phyloP scores from a whole-genome alignment of 2,888 invertebrate species.

The Anodontia alba region DNA sequence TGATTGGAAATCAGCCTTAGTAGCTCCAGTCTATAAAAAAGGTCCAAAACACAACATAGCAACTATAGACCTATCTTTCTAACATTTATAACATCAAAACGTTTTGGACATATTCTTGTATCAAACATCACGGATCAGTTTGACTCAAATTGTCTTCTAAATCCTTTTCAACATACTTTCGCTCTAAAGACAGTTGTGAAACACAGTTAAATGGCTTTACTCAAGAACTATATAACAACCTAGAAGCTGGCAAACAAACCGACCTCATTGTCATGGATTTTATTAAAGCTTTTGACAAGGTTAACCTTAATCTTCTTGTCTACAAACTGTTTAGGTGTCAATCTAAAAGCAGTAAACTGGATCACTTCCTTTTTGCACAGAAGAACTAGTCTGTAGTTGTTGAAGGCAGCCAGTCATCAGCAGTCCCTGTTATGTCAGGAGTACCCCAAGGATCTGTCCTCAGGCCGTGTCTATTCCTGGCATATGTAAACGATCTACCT shows the following conservation, averaged over 20 bases:
- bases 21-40: slow-evolving; percentile 34
- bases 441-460: not conserved
- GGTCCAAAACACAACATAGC: slow-evolving; percentile 32
- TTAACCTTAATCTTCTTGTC: not conserved
- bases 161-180: slow-evolving; percentile 19
- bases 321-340: not conserved
- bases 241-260: slow-evolving; percentile 13
- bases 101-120: slow-evolving; percentile 32
- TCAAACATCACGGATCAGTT: slow-evolving; percentile 33
- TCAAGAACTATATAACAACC: not conserved
- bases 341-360: not conserved
- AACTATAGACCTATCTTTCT: slow-evolving; percentile 42
- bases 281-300: not conserved
- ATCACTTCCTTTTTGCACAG: not conserved
- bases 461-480: slow-evolving; percentile 27
- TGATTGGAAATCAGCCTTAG: slow-evolving; percentile 27
- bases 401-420: not conserved
- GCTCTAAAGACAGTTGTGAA: slow-evolving; percentile 5
- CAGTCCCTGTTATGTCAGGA: not conserved
- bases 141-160: slow-evolving; percentile 20
- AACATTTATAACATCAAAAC: slow-evolving; percentile 39
- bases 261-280: too few species aligned
- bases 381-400: not conserved
- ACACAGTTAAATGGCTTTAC: not conserved
- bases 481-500: slow-evolving; percentile 32